Evolutionary conservation across 1,140 invertebrate genomes (phyloP), one percentile per base, ranked within the genome.

Genomic region (Caenorhabditis brenneri): DNA sequence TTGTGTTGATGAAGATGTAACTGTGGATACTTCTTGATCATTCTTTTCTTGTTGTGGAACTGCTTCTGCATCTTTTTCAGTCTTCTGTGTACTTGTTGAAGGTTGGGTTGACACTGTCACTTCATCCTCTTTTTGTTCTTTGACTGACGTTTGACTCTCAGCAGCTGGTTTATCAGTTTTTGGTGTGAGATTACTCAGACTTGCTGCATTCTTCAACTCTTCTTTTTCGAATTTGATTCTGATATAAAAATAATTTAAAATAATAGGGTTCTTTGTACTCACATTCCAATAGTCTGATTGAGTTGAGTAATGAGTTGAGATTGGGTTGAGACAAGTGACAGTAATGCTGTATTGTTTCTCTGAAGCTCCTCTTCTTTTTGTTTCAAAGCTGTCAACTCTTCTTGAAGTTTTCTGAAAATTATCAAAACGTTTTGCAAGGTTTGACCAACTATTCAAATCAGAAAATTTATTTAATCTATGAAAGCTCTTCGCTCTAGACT

Each of bases 251-350:
- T 24, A 24, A 22, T 12, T 74, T 9, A 0, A 46, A 36, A 12
- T 24, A 74, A 3, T 2, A 19, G 1, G 22, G 15, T 27, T 12
- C 9, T 0, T 42, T 5, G 19, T 22, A 74, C 65, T 24, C 42
- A 74, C 65, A 74, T 74, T 74, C 65, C 65, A 46, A 74, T 74
- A 24, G 65, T 74, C 36, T 74, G 65, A 74, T 74, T 74, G 6
- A 74, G n/a, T 42, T 74, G 65, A 24, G 33, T 42, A 29, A 74
- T 74, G 6, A 74, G 36, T 74, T 74, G 65, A 4, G 65, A 10
- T 74, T 74, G 65, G 9, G 65, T 42, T 5, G 65, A 74, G 1
- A 74, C 33, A 22, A 74, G 36, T 10, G 65, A 74, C n/a, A 1
- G 42, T n/a, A 74, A 24, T 24, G 65, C 65, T 0, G 65, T 74